These are phyloP conservation scores for Terrapene triunguis DNA, from an alignment of 2,113 vertebrate species.

Conservation along the genomic window DNA sequence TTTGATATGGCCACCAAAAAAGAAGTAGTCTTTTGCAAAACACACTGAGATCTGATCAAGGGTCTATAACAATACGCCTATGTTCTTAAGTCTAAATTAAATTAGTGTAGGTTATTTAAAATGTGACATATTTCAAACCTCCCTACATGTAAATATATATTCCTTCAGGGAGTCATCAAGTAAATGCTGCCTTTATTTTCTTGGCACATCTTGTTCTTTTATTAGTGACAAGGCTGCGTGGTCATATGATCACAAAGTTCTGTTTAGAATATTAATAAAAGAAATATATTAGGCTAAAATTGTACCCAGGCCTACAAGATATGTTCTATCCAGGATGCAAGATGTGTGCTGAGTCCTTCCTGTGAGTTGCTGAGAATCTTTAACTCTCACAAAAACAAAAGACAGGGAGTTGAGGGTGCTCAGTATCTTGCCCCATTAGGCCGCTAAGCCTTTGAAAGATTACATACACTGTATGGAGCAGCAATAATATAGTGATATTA, in stretches of 20 bases:
- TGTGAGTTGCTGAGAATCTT: rapidly evolving
- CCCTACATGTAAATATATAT: too few species aligned
- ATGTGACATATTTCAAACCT: too few species aligned
- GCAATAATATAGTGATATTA: background rate
- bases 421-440: background rate
- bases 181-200: background rate
- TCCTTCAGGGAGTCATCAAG: too few species aligned
- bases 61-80: too few species aligned
- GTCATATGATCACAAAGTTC: background rate
- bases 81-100: too few species aligned
- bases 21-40: too few species aligned
- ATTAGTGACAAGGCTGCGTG: background rate
- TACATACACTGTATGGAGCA: background rate
- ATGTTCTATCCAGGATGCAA: background rate
- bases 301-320: background rate
- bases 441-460: background rate
- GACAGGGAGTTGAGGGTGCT: background rate
- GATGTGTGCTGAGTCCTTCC: background rate
- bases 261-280: background rate
- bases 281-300: background rate
- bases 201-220: background rate
- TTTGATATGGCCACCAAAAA: too few species aligned
- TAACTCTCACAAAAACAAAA: constrained; percentile 16
- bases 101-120: too few species aligned
- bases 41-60: too few species aligned